Conservation (phyloP, 2,797 vertebrate genomes). For the Rhinophrynus dorsalis region DNA sequence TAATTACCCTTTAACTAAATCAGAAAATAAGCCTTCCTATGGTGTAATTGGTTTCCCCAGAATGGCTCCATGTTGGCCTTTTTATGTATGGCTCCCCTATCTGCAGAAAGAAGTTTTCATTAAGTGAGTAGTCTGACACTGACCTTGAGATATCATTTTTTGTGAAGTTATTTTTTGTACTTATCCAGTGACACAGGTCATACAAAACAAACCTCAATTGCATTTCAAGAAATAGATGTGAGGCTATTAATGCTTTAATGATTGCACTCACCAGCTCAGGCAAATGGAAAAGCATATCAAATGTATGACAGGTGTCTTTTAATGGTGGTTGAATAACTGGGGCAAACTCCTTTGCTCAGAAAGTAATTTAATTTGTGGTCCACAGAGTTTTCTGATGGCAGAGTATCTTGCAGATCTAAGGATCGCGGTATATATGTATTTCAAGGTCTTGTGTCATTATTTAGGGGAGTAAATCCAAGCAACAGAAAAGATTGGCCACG, state of each 20-base stretch:
- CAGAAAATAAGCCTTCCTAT: no score
- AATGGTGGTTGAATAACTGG: conserved; percentile 40
- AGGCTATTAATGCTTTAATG: conserved; percentile 40
- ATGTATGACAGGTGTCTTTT: conserved; percentile 27
- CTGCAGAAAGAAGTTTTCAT: neutral
- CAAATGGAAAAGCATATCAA: conserved; percentile 17
- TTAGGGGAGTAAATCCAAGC: conserved; percentile 38
- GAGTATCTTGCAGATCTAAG: conserved; percentile 42
- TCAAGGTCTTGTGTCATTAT: conserved; percentile 44
- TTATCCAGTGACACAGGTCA: conserved; percentile 1
- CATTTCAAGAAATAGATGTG: conserved; percentile 33
- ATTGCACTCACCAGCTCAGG: conserved; percentile 33
- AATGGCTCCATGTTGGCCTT: no score
- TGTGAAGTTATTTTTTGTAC: neutral
- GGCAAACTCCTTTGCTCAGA: conserved; percentile 38
- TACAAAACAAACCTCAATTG: neutral
- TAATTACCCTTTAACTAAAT: no score
- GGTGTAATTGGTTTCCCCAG: no score
- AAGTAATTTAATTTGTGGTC: conserved; percentile 49
- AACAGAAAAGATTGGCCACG: conserved; percentile 16
- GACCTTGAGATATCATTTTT: conserved; percentile 21
- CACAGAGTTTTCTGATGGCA: conserved; percentile 45
- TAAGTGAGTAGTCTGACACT: conserved; percentile 1
- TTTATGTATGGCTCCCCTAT: neutral
- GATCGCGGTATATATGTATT: conserved; percentile 34